These are phyloP conservation scores for Heliothis subflexa DNA, from an alignment of 1,140 invertebrate genomes.

Conservation along the genomic window DNA sequence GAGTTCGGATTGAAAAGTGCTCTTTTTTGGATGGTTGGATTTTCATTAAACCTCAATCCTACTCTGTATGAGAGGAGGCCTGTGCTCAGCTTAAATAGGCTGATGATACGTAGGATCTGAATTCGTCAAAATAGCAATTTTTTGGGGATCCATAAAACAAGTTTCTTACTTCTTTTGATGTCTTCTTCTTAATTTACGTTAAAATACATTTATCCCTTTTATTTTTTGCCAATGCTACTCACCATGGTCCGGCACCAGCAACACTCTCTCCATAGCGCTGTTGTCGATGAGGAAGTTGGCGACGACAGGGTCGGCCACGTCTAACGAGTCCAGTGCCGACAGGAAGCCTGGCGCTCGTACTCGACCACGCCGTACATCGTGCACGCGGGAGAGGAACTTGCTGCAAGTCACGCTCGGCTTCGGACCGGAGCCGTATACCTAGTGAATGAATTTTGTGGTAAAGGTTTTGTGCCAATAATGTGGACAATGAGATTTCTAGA, in stretches of 20 bases:
- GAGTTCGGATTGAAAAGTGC: no score
- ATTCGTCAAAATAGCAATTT: background rate
- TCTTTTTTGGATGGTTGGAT: no score
- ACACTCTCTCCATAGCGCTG: conserved; percentile 89
- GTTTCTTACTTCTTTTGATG: no score
- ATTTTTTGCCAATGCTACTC: background rate
- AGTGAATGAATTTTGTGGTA: background rate
- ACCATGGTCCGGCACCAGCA: conserved; percentile 89
- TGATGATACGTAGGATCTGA: no score
- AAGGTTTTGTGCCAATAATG: background rate
- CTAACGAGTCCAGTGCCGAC: conserved; percentile 89
- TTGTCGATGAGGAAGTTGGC: conserved; percentile 95
- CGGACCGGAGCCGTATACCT: conserved; percentile 76
- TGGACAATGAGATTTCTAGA: no score
- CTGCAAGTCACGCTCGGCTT: conserved; percentile 90
- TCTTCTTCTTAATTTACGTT: no score
- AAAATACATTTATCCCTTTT: background rate
- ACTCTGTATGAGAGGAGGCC: no score
- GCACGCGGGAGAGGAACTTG: conserved; percentile 88
- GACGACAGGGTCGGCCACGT: conserved; percentile 91
- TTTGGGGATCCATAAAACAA: no score
- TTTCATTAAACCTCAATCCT: no score
- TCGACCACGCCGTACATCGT: conserved; percentile 88
- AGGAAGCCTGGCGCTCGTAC: conserved; percentile 82
- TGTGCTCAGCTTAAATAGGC: no score